phyloP scores from a whole-genome alignment of 2,797 vertebrate genomes.

The Trachurus trachurus region DNA sequence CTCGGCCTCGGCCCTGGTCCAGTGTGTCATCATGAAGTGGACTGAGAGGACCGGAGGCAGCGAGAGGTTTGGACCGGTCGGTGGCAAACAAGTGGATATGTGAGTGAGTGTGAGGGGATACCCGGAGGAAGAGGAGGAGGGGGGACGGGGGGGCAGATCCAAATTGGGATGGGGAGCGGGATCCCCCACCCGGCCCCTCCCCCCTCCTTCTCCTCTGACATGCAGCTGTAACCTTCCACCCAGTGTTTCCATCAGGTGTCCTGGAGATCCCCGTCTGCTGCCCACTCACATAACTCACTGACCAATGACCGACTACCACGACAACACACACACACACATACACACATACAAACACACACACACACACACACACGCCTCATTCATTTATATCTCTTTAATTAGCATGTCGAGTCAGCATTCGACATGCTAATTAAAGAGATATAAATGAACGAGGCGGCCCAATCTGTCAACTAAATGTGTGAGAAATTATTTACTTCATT shows the following conservation, averaged over 20 bases:
- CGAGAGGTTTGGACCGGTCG: constrained; percentile 1
- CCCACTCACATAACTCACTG: constrained; percentile 27
- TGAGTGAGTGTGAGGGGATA: constrained; percentile 61
- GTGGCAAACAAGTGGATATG: constrained; percentile 4
- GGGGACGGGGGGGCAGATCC: constrained; percentile 16
- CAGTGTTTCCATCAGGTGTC: constrained; percentile 74
- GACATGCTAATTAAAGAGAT: not conserved
- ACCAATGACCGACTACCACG: constrained; percentile 52
- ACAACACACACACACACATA: constrained; percentile 1
- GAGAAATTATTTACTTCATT: not conserved
- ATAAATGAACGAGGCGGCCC: not conserved
- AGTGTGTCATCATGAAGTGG: constrained; percentile 49
- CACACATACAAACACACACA: not conserved
- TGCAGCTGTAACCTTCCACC: constrained; percentile 69
- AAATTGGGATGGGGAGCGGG: constrained; percentile 60
- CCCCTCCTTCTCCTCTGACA: constrained; percentile 10
- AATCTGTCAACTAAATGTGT: not conserved
- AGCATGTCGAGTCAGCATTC: no score
- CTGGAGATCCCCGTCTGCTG: constrained; percentile 58
- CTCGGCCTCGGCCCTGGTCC: not conserved
- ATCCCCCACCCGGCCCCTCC: constrained; percentile 28
- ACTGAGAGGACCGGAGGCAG: not conserved
- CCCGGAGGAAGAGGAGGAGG: constrained; percentile 41
- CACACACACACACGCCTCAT: not conserved
- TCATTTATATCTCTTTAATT: no score